Base-by-base conservation (phyloP, 1,140 invertebrate genomes). In the Anadara kagoshimensis region DNA sequence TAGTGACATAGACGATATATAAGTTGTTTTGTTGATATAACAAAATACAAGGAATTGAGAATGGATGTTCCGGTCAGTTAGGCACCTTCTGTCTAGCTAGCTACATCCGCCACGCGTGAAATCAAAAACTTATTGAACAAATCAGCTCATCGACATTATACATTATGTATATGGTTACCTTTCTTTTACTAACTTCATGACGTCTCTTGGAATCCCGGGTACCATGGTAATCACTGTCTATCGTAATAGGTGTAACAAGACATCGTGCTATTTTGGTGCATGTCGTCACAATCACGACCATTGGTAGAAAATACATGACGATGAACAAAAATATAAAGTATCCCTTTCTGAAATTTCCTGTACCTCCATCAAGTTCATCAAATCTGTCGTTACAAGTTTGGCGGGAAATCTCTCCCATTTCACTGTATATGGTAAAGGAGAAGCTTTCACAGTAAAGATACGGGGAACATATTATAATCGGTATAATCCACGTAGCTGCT, bases 261-360 rank as follows among this genome's bases (percentile, higher is more conserved):
- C 85, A 89, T 7, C 87, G 61, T 18, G 88, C 86, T 36, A 91
- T 91, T 61, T 79, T 86, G 10, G 87, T 76, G 72, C 90, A 91
- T 3, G 90, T 91, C 2, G 80, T 84, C 14, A 82, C 80, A 41
- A 91, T 91, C 63, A 91, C 83, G 2, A 85, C 20, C 75, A 90
- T 78, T 8, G 90, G 90, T 0, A 90, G 44, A 14, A 89, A 63
- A 74, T 91, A 91, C 65, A 91, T 87, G 57, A 85, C 78, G 51
- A 90, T 51, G 73, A 91, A 90, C 0, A 91, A 79, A 69, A 90
- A 87, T 3, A 91, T 78, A 76, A 87, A 91, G 72, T 89, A 91
- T 3, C 78, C 85, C 7, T 71, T 80, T 0, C 90, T 82, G 56
- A 91, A 90, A 7, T 73, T 69, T 14, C 82, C 84, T 3, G 73